Base-by-base conservation (phyloP, 2,113 vertebrate genomes). In the Oreochromis niloticus region DNA sequence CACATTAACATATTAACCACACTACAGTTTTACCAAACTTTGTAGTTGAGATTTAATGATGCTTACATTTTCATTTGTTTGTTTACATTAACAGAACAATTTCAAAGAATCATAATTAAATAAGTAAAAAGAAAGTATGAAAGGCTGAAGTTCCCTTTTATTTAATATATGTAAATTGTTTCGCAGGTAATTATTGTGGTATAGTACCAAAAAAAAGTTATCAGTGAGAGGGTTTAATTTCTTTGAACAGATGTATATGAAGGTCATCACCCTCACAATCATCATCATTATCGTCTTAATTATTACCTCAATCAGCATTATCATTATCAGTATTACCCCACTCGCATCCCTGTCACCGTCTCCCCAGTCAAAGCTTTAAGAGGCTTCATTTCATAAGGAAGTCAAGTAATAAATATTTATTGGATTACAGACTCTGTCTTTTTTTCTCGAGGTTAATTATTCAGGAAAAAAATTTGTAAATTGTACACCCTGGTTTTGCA, bases 211-310 rank as follows among this genome's bases (percentile, higher is more conserved):
- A 24, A 50, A 78, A 16, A 54, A 39, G 61, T 68, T 68, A 17
- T 41, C 17, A 48, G 46, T 13, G 6, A 48, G 27, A 48, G 16
- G 46, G 10, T 52, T 10, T 14, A 7, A 34, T 91, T n/a, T 34
- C 41, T 73, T 90, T 82, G 56, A 87, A 59, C 73, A 85, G 84
- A 85, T 43, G 71, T 52, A 54, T 4, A 46, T 71, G 59, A 84
- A 91, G 87, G 89, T 93, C 85, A 83, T 80, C 59, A 52, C 89
- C 14, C 79, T 89, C 85, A 80, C 80, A 19, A 87, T 88, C 85
- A 84, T 88, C 61, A 50, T 89, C 84, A 87, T 91, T 87, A 89
- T 87, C 63, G 54, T 85, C 73, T 81, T 88, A 89, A 91, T 89
- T 78, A 14, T 86, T 75, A 66, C 81, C 79, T 55, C 85, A 52